A percentile compares a stretch with the other conserved stretches of the same genome.
Evolutionary conservation across 1,140 invertebrate genomes (phyloP).

Genomic region (Drosophila nikananu): DNA sequence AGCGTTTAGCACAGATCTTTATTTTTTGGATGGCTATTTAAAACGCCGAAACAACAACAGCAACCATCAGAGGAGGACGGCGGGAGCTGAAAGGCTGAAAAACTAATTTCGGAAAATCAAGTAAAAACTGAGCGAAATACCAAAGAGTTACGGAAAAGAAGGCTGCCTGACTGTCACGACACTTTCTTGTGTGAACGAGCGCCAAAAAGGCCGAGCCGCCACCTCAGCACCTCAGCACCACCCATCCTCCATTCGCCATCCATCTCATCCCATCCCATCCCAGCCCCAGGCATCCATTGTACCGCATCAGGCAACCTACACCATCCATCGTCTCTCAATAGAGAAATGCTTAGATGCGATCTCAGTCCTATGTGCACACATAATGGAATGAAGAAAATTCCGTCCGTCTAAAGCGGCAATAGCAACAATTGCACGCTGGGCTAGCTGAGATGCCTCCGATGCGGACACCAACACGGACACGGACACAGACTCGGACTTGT

Average conservation of each 20-base stretch:
- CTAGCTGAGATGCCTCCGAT: conserved; percentile 63
- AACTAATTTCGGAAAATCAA: conserved; percentile 84
- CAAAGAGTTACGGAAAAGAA: conserved; percentile 81
- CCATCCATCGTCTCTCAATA: conserved; percentile 76
- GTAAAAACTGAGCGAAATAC: conserved; percentile 82
- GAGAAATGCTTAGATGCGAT: conserved; percentile 83
- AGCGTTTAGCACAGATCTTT: conserved; percentile 79
- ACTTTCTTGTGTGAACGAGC: conserved; percentile 78
- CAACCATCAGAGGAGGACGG: conserved; percentile 2
- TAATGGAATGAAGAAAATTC: conserved; percentile 85
- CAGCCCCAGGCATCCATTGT: conserved; percentile 41
- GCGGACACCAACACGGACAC: conserved; percentile 27
- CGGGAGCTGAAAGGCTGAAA: conserved; percentile 51
- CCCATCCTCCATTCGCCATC: conserved; percentile 9
- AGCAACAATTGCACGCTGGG: conserved; percentile 76
- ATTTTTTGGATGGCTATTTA: conserved; percentile 77
- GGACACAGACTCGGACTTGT: conserved; percentile 64
- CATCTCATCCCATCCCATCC: conserved; percentile 6
- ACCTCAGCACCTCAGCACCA: conserved; percentile 26
- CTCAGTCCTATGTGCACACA: conserved; percentile 67
- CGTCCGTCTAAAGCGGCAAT: conserved; percentile 64
- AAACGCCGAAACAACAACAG: conserved; percentile 57
- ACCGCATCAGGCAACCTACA: conserved; percentile 48
- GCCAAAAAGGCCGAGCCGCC: conserved; percentile 73
- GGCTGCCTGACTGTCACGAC: conserved; percentile 55